These are phyloP conservation scores for Podabrus alpinus DNA, from an alignment of 2,888 invertebrate genomes.

Conservation along the genomic window DNA sequence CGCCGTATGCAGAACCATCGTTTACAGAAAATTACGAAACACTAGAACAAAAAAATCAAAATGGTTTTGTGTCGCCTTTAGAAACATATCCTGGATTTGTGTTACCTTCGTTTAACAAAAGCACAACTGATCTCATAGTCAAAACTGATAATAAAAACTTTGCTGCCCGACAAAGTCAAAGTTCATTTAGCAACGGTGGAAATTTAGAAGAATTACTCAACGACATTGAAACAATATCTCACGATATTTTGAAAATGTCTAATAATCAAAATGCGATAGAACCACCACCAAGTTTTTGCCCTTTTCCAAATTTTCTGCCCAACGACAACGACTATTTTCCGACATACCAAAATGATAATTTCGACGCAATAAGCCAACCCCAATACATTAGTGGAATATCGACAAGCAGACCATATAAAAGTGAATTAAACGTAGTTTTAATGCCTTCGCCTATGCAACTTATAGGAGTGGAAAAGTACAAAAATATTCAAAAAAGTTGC, in stretches of 20 bases:
- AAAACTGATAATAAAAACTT: slow-evolving; percentile 52
- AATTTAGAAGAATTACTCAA: slow-evolving; percentile 71
- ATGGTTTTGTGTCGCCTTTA: slow-evolving; percentile 1
- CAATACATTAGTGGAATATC: slow-evolving; percentile 10
- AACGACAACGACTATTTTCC: slow-evolving; percentile 20
- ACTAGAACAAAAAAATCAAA: background rate
- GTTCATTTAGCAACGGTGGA: slow-evolving; percentile 56
- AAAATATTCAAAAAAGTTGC: slow-evolving; percentile 48
- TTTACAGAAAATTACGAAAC: slow-evolving; percentile 8
- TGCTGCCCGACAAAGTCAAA: slow-evolving; percentile 40
- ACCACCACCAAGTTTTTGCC: background rate
- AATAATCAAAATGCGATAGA: slow-evolving; percentile 22
- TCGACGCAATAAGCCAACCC: slow-evolving; percentile 17
- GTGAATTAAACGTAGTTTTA: slow-evolving; percentile 53
- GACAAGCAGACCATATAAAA: slow-evolving; percentile 49
- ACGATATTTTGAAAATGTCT: slow-evolving; percentile 48
- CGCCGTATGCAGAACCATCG: slow-evolving; percentile 18
- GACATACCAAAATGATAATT: slow-evolving; percentile 20
- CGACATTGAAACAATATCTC: slow-evolving; percentile 67
- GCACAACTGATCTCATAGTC: slow-evolving; percentile 50
- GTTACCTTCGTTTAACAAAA: slow-evolving; percentile 41
- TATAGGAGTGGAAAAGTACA: slow-evolving; percentile 54
- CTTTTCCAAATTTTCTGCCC: background rate
- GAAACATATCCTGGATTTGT: slow-evolving; percentile 5
- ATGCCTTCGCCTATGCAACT: slow-evolving; percentile 56